Evolutionary conservation across 2,888 invertebrate species (phyloP), one percentile per base, ranked within the genome.

Genomic region (Lapara coniferarum): DNA sequence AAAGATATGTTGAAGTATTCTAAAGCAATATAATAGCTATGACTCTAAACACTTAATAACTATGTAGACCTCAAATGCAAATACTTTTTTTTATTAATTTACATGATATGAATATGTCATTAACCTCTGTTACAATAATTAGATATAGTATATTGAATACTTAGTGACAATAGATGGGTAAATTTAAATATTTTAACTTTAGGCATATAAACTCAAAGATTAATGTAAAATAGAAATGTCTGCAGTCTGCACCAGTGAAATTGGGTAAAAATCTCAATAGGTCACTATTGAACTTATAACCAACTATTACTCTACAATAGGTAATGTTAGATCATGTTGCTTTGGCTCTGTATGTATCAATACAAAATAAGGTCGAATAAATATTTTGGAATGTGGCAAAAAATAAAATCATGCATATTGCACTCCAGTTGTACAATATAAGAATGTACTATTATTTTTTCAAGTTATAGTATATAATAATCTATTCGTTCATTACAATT

Each of bases 81-180:
- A 92, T 92, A 93, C 92, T 93, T 92, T 89, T 89, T 59, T 63
- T 63, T 49, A 63, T 63, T 87, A 92, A 91, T 93, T 92, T 93
- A 93, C 93, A 92, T 93, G 93, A 93, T 93, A 93, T 93, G 93
- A 93, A 92, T 92, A 92, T 91, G 92, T 92, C 91, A 90, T 91
- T 92, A 89, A 91, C 90, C 88, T 91, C 91, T 89, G 91, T 90
- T 89, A 89, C 85, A 86, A 37, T 37, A 37, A 85, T 90, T 89
- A 86, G 68, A 53, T 69, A 69, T 59, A 63, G 59, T 69, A 59
- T 52, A 53, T 85, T 49, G 84, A 86, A 87, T 87, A 88, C 81
- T 81, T 87, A 85, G 81, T 85, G 85, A 86, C 85, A 85, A 88
- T 87, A 85, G 81, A 81, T 84, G 74, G 69, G 75, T 79, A 76